Evolutionary conservation across 2,113 vertebrate genomes (phyloP).

Genomic region (Barbus barbus): DNA sequence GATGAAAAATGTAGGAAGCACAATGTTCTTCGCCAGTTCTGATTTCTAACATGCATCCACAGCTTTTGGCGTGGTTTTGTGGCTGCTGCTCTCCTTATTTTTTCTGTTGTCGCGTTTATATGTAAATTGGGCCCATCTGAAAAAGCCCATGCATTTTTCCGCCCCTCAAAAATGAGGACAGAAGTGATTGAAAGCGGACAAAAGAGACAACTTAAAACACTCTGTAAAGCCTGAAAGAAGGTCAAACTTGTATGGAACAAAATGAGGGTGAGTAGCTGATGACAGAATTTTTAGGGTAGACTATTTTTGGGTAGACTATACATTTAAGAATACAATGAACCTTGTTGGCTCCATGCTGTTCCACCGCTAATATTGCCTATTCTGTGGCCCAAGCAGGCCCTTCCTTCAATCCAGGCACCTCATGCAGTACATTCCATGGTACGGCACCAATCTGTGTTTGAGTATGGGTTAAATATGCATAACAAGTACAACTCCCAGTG

Average conservation of each 20-base stretch:
- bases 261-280: neutral
- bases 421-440: neutral
- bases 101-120: neutral
- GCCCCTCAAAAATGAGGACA: neutral
- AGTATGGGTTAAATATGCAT: conserved; percentile 5
- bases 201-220: too few species aligned
- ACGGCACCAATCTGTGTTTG: neutral
- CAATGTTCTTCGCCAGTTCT: too few species aligned
- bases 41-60: neutral
- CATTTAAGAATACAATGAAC: neutral
- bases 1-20: neutral
- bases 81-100: neutral
- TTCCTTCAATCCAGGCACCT: neutral
- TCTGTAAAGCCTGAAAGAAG: neutral
- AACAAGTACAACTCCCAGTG: conserved; percentile 8
- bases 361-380: too few species aligned
- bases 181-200: neutral
- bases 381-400: neutral
- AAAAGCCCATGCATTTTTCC: neutral
- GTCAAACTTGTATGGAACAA: neutral
- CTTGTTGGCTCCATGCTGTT: neutral
- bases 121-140: neutral
- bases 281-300: neutral
- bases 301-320: neutral
- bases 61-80: neutral